Base-by-base conservation (phyloP, 2,797 vertebrate genomes). In the Urocyon cinereoargenteus region DNA sequence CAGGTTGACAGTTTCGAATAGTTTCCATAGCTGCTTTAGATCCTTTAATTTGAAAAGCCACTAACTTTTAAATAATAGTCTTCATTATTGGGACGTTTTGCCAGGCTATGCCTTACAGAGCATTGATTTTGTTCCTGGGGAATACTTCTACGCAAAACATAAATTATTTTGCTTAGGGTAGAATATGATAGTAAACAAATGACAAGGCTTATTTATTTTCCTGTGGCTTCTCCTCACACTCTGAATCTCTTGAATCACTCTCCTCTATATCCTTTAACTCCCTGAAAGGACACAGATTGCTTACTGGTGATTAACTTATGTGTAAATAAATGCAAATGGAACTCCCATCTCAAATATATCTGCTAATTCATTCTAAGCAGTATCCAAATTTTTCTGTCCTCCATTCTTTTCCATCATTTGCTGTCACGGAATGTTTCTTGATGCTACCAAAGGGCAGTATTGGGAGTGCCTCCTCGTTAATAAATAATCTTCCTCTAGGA, bases 61-160 rank as follows among this genome's bases (percentile, higher is more conserved):
- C 49, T 53, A 40, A 61, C 72, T 88, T 96, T 94, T 59, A 22
- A 91, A 70, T 40, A 36, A 34, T 45, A 81, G 24, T 57, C 31
- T 78, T 86, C 75, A 79, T 92, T 83, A 89, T 24, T 45, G 59
- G 81, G 62, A 96, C 72, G 59, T 93, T 97, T 90, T 92, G 8
- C 66, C 53, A 92, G 13, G 13, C 18, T 57, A 15, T 90, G 34
- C 6, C 13, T 89, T 83, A 26, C 14, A 51, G 24, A 89, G n/a
- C 7, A 77, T 53, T 72, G 59, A 86, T 55, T 68, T 90, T 77
- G 24, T 66, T 49, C 24, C 79, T 55, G 45, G 61, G 81, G 55
- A 66, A 68, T 36, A 90, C 14, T 90, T 73, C 68, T 36, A 95
- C 51, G 13, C 21, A 88, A 94, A 95, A 94, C 40, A 40, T 24